Base-by-base conservation (phyloP, 1,140 invertebrate genomes). In the Trichogramma pretiosum region DNA sequence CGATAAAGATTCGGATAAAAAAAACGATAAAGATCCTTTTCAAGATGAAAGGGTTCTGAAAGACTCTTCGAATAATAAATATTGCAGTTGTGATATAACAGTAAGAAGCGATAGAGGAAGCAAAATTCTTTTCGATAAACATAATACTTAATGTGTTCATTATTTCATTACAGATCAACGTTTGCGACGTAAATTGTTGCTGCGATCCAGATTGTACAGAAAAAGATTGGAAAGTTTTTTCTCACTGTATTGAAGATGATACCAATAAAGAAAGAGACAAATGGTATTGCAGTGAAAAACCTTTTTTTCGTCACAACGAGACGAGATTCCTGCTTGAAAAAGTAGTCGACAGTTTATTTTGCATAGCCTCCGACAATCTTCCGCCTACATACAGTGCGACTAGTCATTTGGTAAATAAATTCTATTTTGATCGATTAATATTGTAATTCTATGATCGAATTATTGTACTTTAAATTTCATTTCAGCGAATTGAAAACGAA, bases 141-240 rank as follows among this genome's bases (percentile, higher is more conserved):
- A 1, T 33, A n/a, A 14, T 35, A 34, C 26, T 39, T 14, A 10
- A 30, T 21, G 26, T 34, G 16, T 46, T 28, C 5, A 28, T 18
- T 41, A 37, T 33, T 43, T 13, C 13, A 45, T 52, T 56, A 21
- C 23, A 68, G 64, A 34, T 9, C 56, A 16, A 49, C 38, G 33
- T 59, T 48, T 72, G 69, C 42, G 62, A 72, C 18, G 60, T 70
- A 22, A 70, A 72, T 56, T 72, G 69, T 36, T 72, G 69, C 39
- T 72, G 69, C 16, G 69, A 72, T 21, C 46, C 48, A 13, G 65
- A 72, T 47, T 72, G 70, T 37, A 61, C 48, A 39, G 56, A 64
- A n/a, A 63, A 59, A 42, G 60, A 72, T 17, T 28, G 61, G n/a
- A 46, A 52, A 18, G 58, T 53, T 7, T 72, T 72, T 58, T 67